phyloP scores from a whole-genome alignment of 2,888 invertebrate species.

The Pachymerium ferrugineum region DNA sequence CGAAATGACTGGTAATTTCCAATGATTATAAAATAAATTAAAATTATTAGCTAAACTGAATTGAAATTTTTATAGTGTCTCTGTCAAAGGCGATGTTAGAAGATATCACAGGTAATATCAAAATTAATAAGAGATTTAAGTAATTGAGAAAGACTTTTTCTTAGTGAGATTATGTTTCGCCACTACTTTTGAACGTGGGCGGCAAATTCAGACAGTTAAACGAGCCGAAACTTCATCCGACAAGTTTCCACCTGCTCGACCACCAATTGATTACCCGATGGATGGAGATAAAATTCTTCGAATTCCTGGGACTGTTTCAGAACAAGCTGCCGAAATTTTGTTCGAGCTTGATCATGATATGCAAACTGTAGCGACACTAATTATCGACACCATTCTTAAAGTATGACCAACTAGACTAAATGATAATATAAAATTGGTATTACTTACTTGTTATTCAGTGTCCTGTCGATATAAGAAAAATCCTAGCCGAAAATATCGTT shows the following conservation, averaged over 20 bases:
- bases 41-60: not conserved
- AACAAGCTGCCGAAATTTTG: slow-evolving; percentile 74
- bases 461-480: slow-evolving; percentile 72
- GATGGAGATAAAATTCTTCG: slow-evolving; percentile 57
- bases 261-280: slow-evolving; percentile 57
- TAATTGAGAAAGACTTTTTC: too few species aligned
- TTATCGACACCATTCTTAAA: slow-evolving; percentile 72
- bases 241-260: slow-evolving; percentile 5
- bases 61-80: slow-evolving; percentile 36
- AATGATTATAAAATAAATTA: not conserved
- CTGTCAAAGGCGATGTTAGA: slow-evolving; percentile 56
- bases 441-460: too few species aligned
- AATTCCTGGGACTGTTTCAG: slow-evolving; percentile 66
- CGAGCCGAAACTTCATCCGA: not conserved
- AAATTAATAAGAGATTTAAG: too few species aligned
- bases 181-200: slow-evolving; percentile 64
- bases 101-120: slow-evolving; percentile 65
- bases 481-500: slow-evolving; percentile 74
- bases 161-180: slow-evolving; percentile 80
- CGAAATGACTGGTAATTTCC: not conserved
- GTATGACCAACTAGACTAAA: slow-evolving; percentile 40
- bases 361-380: slow-evolving; percentile 72
- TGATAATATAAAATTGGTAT: not conserved
- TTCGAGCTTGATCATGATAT: slow-evolving; percentile 80
- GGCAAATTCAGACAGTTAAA: slow-evolving; percentile 44